Conservation (phyloP, 1,140 invertebrate species). For the Paraescarpia echinospica region DNA sequence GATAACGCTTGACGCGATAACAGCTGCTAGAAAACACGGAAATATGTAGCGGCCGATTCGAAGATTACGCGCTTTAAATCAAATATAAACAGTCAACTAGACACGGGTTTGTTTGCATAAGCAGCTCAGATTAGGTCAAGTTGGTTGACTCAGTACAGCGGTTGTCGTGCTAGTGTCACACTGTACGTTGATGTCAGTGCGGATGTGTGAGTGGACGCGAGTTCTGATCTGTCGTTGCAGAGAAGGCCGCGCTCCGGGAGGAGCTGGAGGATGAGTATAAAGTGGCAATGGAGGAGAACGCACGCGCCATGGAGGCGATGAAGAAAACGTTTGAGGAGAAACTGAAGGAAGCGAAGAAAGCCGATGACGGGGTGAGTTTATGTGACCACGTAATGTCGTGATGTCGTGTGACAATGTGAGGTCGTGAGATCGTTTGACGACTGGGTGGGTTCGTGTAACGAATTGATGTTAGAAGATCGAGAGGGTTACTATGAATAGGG, state of each 20-base stretch:
- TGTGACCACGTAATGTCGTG: background rate
- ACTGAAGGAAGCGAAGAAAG: constrained; percentile 53
- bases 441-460: background rate
- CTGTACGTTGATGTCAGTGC: background rate
- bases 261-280: constrained; percentile 63
- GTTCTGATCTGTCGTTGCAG: constrained; percentile 34
- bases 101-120: background rate
- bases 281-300: constrained; percentile 60
- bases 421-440: background rate
- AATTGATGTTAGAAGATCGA: background rate
- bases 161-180: background rate
- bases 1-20: background rate
- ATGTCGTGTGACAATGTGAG: background rate
- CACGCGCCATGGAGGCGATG: constrained; percentile 63
- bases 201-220: background rate
- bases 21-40: background rate
- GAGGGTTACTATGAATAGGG: no score
- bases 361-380: constrained; percentile 17
- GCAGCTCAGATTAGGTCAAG: background rate
- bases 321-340: constrained; percentile 64
- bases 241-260: constrained; percentile 53
- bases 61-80: background rate
- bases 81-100: background rate
- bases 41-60: background rate
- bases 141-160: background rate